These are phyloP conservation scores for Thymelicus acteon DNA, from an alignment of 2,888 invertebrate genomes.

Conservation along the genomic window DNA sequence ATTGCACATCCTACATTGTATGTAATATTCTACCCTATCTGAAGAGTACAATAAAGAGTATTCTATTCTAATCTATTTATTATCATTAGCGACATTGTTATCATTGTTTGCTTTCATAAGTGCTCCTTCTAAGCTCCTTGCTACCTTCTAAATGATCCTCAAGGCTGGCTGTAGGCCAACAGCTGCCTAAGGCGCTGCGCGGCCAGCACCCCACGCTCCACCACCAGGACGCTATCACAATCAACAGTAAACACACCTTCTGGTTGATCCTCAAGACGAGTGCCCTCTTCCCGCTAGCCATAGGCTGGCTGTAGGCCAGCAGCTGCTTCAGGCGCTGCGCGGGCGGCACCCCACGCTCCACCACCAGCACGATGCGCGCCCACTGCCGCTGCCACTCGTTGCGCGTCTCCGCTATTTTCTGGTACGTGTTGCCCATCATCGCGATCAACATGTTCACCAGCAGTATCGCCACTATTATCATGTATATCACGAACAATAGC, in stretches of 20 bases:
- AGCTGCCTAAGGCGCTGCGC: constrained; percentile 93
- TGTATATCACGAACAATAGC: constrained; percentile 97
- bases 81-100: no score
- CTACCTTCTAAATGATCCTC: constrained; percentile 91
- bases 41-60: no score
- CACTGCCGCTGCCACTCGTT: constrained; percentile 99
- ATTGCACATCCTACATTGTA: no score
- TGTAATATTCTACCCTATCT: no score
- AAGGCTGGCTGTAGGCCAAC: constrained; percentile 96
- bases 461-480: constrained; percentile 97
- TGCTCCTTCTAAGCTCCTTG: no score
- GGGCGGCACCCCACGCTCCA: constrained; percentile 98
- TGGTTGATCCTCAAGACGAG: constrained; percentile 95
- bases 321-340: constrained; percentile 93
- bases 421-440: constrained; percentile 99
- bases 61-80: no score
- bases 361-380: constrained; percentile 98
- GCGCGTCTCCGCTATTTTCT: constrained; percentile 97
- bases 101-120: no score
- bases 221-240: constrained; percentile 97
- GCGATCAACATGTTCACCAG: constrained; percentile 99
- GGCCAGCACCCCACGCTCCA: constrained; percentile 98
- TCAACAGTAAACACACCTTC: no score
- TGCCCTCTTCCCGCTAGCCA: constrained; percentile 94
- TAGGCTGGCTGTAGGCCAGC: constrained; percentile 96